phyloP scores from a whole-genome alignment of 2,888 invertebrate species.

The Allacma fusca region DNA sequence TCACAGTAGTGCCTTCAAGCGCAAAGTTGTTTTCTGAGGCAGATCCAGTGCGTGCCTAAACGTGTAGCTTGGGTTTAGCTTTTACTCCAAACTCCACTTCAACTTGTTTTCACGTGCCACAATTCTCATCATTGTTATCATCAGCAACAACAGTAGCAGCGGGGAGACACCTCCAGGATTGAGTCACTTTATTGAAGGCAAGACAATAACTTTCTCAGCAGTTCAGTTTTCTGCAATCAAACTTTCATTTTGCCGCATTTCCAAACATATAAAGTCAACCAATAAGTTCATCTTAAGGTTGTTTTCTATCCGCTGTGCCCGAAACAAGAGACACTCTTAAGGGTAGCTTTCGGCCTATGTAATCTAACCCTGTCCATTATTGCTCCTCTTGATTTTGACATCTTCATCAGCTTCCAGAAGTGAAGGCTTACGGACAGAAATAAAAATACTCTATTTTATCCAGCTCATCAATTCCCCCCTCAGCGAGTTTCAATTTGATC shows the following conservation, averaged over 20 bases:
- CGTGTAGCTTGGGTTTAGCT: not conserved
- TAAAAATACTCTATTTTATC: no score
- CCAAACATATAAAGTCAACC: not conserved
- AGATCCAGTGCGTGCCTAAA: conserved; percentile 1
- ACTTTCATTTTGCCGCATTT: not conserved
- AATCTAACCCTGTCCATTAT: no score
- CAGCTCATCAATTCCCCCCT: no score
- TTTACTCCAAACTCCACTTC: not conserved
- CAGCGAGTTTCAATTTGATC: no score
- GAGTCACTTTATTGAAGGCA: not conserved
- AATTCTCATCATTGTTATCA: not conserved
- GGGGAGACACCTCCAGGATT: no score
- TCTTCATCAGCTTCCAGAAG: no score
- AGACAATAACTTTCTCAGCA: not conserved
- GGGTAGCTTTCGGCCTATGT: no score
- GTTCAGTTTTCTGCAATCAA: not conserved
- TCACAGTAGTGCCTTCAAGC: not conserved
- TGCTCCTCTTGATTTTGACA: no score
- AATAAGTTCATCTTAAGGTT: no score
- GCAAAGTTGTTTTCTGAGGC: not conserved
- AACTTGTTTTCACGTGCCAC: not conserved
- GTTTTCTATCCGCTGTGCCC: no score
- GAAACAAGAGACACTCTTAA: no score
- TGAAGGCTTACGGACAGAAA: no score
- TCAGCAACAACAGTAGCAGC: not conserved